Conservation (phyloP, 2,113 vertebrate genomes). For the Nesoenas mayeri region DNA sequence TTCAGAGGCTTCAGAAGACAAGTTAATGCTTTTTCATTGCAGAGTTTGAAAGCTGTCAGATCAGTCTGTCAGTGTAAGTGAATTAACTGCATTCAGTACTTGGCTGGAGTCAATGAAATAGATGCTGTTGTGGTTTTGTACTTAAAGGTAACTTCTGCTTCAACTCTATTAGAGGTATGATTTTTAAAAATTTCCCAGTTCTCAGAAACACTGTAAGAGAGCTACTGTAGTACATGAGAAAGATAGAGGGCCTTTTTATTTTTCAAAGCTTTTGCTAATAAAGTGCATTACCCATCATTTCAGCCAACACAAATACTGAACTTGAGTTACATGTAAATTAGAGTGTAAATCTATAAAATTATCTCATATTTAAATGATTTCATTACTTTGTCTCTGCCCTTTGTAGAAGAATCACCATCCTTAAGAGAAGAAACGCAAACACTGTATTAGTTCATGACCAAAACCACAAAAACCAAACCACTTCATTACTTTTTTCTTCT, state of each 20-base stretch:
- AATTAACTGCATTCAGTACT: background rate
- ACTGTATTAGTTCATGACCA: background rate
- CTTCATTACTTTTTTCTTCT: background rate
- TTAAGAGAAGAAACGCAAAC: background rate
- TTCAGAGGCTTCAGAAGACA: background rate
- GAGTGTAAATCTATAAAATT: background rate
- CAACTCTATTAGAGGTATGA: background rate
- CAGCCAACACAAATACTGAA: background rate
- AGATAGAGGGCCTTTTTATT: background rate
- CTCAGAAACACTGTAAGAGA: background rate
- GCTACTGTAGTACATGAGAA: background rate
- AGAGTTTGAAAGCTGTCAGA: slow-evolving; percentile 6
- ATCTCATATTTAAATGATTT: background rate
- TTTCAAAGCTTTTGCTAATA: background rate
- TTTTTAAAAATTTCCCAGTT: background rate
- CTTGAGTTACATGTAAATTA: background rate
- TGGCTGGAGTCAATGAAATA: background rate
- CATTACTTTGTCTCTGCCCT: background rate
- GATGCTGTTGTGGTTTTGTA: background rate
- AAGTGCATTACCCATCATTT: background rate
- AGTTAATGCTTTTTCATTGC: background rate
- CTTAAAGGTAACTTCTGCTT: background rate
- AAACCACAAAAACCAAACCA: background rate
- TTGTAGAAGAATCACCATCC: background rate
- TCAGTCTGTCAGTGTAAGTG: background rate